Evolutionary conservation across 2,113 vertebrate species (phyloP), one percentile per base, ranked within the genome.

Genomic region (Spea bombifrons): DNA sequence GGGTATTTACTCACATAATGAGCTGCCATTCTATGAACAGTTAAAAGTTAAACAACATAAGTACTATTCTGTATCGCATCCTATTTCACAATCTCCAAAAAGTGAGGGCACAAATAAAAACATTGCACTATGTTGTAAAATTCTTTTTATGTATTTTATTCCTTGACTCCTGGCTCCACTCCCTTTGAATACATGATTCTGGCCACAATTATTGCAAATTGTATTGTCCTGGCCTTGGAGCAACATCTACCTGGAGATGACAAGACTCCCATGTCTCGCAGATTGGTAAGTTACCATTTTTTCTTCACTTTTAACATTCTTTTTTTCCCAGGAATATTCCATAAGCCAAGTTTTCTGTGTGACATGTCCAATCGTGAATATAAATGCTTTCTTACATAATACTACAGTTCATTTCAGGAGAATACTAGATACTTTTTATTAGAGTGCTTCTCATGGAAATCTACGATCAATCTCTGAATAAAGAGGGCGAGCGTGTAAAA

Each of bases 161-260:
- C 94, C 94, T 98, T 97, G 91, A 97, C 93, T 75, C 75, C 9
- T 16, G 15, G 10, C 30, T 57, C 5, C 86, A 99, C 97, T 92
- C 97, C 96, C 0, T 99, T 99, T 3, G 97, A 99, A 87, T 99
- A 98, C 88, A 98, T 99, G 97, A 99, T 99, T 87, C 90, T 99
- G 85, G 91, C 97, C 44, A 99, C 97, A 85, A 99, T 99, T 86
- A 99, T 98, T 59, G 97, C 97, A 85, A 99, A 99, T 91, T 99
- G 97, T 84, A 97, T 99, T 0, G 97, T 99, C 77, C 84, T 99
- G 89, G 97, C 97, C 8, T 89, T 99, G 83, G 97, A 99, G 86
- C 97, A 99, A 84, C 97, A 99, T 63, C 94, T 99, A 43, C 97
- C 97, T 0, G 96, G 93, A 84, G 97, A 98, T 0, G 97, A 99